Conservation (phyloP, 64 coral and sea anemone genomes). For the Cladopsammia gracilis region DNA sequence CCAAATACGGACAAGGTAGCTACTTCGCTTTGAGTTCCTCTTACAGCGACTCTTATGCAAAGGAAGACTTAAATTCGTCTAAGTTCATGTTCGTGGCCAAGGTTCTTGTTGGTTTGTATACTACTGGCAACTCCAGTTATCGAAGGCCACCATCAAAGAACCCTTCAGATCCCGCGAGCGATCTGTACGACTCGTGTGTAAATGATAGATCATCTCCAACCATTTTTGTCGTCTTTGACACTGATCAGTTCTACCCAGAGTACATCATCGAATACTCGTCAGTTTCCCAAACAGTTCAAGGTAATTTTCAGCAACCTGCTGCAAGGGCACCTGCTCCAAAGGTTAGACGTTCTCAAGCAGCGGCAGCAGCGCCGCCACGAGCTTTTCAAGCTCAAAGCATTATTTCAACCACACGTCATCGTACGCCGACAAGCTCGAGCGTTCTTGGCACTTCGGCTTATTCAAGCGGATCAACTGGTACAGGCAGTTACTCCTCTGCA, state of each 20-base stretch:
- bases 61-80: slow-evolving; percentile 6
- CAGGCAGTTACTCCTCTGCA: too few relatives aligned
- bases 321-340: background rate
- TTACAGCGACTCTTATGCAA: slow-evolving; percentile 58
- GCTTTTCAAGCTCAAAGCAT: too few relatives aligned
- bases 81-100: slow-evolving; percentile 79
- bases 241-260: slow-evolving; percentile 67
- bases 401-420: too few relatives aligned
- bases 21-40: slow-evolving; percentile 77
- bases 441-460: background rate
- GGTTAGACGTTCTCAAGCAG: too few relatives aligned
- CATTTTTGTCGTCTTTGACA: slow-evolving; percentile 83
- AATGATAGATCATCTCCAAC: slow-evolving; percentile 45
- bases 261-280: slow-evolving; percentile 74
- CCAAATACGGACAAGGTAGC: slow-evolving; percentile 64
- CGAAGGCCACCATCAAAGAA: slow-evolving; percentile 26
- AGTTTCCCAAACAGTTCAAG: background rate
- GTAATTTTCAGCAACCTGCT: background rate
- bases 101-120: slow-evolving; percentile 78
- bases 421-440: background rate
- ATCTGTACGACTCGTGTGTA: slow-evolving; percentile 73
- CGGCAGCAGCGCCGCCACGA: too few relatives aligned
- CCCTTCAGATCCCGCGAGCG: background rate
- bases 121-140: slow-evolving; percentile 57
- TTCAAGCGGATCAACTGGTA: background rate